Conservation (phyloP, 2,888 invertebrate species). For the Nycteola revayana region DNA sequence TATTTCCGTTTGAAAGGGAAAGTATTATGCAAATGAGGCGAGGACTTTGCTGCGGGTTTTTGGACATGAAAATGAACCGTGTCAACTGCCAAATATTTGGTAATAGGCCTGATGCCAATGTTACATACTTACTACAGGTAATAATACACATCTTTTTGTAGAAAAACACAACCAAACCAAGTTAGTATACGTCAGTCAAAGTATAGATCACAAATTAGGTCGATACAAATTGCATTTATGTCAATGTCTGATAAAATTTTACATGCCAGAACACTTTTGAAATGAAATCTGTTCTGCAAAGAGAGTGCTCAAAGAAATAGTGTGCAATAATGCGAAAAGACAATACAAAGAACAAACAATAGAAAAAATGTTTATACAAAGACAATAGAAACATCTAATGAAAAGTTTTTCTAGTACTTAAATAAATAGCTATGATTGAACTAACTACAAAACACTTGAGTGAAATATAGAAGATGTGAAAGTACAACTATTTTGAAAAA, state of each 20-base stretch:
- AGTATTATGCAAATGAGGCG: constrained; percentile 49
- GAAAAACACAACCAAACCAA: too few species aligned
- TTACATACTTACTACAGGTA: too few species aligned
- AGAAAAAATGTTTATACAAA: constrained; percentile 16
- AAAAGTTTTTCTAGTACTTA: neutral
- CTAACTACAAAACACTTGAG: neutral
- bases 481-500: too few species aligned
- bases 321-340: constrained; percentile 20
- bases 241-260: constrained; percentile 10
- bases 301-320: constrained; percentile 23
- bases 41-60: constrained; percentile 37
- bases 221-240: too few species aligned
- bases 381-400: constrained; percentile 4
- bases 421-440: constrained; percentile 4
- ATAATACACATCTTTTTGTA: too few species aligned
- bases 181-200: neutral
- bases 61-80: constrained; percentile 25
- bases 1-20: constrained; percentile 60
- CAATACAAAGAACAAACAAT: constrained; percentile 2
- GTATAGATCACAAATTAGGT: too few species aligned
- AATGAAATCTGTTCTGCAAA: constrained; percentile 28
- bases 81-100: constrained; percentile 8
- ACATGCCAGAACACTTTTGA: constrained; percentile 25
- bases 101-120: constrained; percentile 7
- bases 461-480: too few species aligned